These are phyloP conservation scores for Poeciliopsis prolifica DNA, from an alignment of 2,113 vertebrate species.

Conservation along the genomic window DNA sequence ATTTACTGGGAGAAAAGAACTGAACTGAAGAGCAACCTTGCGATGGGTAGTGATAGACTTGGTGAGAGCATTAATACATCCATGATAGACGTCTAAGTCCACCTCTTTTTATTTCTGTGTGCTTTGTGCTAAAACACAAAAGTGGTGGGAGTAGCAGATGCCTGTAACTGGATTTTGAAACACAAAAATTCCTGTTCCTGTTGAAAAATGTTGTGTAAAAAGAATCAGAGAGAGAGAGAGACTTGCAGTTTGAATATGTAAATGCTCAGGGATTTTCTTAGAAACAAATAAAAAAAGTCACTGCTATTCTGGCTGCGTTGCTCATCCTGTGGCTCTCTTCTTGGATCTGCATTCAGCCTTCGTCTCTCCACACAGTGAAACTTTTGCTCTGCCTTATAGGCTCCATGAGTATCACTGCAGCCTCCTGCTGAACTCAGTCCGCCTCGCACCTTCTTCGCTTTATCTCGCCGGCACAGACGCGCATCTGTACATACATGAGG, in stretches of 20 bases:
- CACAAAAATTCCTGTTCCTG: neutral
- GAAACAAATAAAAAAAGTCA: neutral
- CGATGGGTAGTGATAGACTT: constrained; percentile 7
- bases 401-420: neutral
- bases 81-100: constrained; percentile 22
- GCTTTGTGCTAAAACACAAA: neutral
- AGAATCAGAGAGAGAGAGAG: too few relatives aligned
- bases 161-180: neutral
- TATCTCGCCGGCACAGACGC: constrained; percentile 9
- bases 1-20: constrained; percentile 5
- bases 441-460: neutral
- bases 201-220: neutral
- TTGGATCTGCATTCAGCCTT: constrained; percentile 5
- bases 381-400: constrained; percentile 5
- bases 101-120: neutral
- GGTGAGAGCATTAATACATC: constrained; percentile 14
- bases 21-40: neutral
- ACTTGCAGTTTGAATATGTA: neutral
- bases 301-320: constrained; percentile 12
- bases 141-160: neutral
- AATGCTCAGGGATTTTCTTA: neutral
- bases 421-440: neutral
- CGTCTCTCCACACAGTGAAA: constrained; percentile 1
- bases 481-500: neutral
- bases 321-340: neutral